Conservation (phyloP, 2,888 invertebrate species). For the Drosophila setosimentum region DNA sequence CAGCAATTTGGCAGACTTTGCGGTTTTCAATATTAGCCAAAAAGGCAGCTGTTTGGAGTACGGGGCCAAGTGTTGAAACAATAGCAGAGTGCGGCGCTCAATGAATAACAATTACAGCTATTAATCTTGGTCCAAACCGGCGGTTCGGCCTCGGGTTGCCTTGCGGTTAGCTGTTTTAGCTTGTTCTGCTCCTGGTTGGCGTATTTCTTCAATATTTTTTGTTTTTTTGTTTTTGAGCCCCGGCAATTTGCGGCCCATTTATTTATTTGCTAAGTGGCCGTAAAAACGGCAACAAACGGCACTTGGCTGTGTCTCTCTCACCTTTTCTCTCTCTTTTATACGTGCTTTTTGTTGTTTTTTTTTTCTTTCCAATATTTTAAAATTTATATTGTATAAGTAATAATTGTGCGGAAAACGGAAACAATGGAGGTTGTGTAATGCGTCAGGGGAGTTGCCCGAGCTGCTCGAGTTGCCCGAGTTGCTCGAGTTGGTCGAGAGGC, state of each 20-base stretch:
- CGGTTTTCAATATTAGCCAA: slow-evolving; percentile 52
- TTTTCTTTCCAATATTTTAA: slow-evolving; percentile 45
- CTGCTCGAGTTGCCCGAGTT: neutral
- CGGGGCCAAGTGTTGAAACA: slow-evolving; percentile 71
- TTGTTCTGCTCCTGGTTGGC: slow-evolving; percentile 41
- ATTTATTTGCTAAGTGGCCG: slow-evolving; percentile 82
- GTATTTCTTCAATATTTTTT: neutral
- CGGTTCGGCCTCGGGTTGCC: slow-evolving; percentile 32
- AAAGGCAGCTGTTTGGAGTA: slow-evolving; percentile 52
- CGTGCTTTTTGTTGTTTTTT: slow-evolving; percentile 39
- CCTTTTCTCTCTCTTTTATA: slow-evolving; percentile 26
- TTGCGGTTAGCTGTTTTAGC: slow-evolving; percentile 62
- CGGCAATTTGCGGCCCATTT: slow-evolving; percentile 75
- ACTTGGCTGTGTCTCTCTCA: slow-evolving; percentile 46
- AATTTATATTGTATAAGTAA: slow-evolving; percentile 82
- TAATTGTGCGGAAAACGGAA: slow-evolving; percentile 83
- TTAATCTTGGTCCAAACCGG: slow-evolving; percentile 73
- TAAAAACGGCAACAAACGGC: slow-evolving; percentile 71
- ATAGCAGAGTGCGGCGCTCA: slow-evolving; percentile 76
- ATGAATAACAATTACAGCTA: slow-evolving; percentile 80
- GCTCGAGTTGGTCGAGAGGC: slow-evolving; percentile 36
- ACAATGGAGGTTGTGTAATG: slow-evolving; percentile 82
- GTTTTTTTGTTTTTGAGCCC: slow-evolving; percentile 40
- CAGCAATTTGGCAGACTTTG: slow-evolving; percentile 60
- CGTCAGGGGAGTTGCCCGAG: slow-evolving; percentile 60